A percentile compares a stretch with the other conserved stretches of the same genome.
Evolutionary conservation across 1,140 invertebrate genomes (phyloP).

Genomic region (Scaptodrosophila lebanonensis): DNA sequence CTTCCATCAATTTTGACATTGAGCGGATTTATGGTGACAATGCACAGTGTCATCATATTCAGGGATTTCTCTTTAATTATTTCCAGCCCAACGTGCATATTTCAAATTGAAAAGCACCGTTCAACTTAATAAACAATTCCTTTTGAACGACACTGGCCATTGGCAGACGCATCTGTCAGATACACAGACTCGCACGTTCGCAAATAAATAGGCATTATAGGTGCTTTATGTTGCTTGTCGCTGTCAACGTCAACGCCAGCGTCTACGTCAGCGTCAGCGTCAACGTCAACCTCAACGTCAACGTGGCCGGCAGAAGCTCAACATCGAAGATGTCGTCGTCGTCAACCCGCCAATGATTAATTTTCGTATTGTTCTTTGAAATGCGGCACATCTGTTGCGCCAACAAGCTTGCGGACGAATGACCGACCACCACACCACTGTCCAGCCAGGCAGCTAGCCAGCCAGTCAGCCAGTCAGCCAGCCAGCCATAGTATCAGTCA

Average conservation of each 20-base stretch:
- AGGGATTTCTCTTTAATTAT: conserved; percentile 51
- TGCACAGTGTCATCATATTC: conserved; percentile 25
- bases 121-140: conserved; percentile 57
- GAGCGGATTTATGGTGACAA: conserved; percentile 38
- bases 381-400: conserved; percentile 65
- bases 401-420: conserved; percentile 46
- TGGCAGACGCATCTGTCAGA: conserved; percentile 37
- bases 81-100: conserved; percentile 48
- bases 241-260: not conserved
- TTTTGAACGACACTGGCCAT: not conserved
- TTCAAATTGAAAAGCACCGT: conserved; percentile 41
- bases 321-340: conserved; percentile 16
- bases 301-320: conserved; percentile 23
- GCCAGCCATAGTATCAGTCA: not conserved
- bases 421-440: conserved; percentile 11
- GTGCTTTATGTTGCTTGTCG: conserved; percentile 39
- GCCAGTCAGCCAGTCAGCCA: conserved; percentile 19
- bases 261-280: not conserved
- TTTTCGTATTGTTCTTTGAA: conserved; percentile 64
- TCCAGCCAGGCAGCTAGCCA: conserved; percentile 45
- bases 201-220: conserved; percentile 7
- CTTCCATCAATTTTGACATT: conserved; percentile 51
- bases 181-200: conserved; percentile 22
- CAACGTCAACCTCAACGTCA: conserved; percentile 37
- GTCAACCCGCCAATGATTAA: conserved; percentile 65